A percentile compares a stretch with the other conserved stretches of the same genome.
phyloP scores from a whole-genome alignment of 2,797 vertebrate species.

The Arctocebus calabarensis region DNA sequence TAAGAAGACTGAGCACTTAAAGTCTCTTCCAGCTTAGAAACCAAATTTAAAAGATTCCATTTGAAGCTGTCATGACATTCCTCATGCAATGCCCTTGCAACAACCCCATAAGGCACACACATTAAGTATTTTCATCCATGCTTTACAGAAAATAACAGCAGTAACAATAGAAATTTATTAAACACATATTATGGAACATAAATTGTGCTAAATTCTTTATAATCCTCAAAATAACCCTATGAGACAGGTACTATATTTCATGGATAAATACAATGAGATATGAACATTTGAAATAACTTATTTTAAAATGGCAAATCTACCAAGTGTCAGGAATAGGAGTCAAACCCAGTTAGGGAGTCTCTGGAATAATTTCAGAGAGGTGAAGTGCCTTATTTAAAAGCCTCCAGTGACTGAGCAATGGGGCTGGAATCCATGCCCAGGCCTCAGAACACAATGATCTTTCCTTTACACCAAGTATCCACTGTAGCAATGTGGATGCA shows the following conservation, averaged over 20 bases:
- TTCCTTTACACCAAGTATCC: background rate
- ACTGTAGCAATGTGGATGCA: background rate
- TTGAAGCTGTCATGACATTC: slow-evolving; percentile 40
- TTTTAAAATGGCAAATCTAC: slow-evolving; percentile 55
- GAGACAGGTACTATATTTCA: slow-evolving; percentile 8
- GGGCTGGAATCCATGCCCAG: background rate
- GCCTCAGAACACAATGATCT: background rate
- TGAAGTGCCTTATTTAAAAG: slow-evolving; percentile 27
- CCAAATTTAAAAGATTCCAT: slow-evolving; percentile 48
- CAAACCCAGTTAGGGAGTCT: slow-evolving; percentile 1
- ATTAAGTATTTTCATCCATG: slow-evolving; percentile 35
- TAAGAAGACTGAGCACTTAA: slow-evolving; percentile 11
- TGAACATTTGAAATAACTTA: slow-evolving; percentile 10
- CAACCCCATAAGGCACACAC: background rate
- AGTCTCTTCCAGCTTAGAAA: slow-evolving; percentile 34
- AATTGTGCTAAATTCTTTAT: background rate
- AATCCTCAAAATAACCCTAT: background rate
- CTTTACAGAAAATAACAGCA: slow-evolving; percentile 46
- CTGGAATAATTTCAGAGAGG: background rate
- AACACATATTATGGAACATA: background rate
- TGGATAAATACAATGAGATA: background rate
- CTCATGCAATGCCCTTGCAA: background rate
- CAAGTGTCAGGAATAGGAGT: background rate
- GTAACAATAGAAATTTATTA: slow-evolving; percentile 8
- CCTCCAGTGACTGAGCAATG: background rate